These are phyloP conservation scores for Eueremaeus valkanovi DNA, from an alignment of 2,888 invertebrate species.

Conservation along the genomic window DNA sequence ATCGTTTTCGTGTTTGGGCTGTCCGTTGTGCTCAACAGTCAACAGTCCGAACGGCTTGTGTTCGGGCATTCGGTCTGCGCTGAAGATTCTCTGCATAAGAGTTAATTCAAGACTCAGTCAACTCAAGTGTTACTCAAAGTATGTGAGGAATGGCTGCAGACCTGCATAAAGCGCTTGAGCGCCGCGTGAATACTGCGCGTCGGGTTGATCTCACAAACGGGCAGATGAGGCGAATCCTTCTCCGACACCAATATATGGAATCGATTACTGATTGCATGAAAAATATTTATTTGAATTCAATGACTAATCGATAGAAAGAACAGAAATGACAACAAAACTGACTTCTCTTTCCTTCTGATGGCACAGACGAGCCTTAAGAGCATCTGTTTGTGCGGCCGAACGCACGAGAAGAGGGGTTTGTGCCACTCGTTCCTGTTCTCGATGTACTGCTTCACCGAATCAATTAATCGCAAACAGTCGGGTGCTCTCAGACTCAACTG, in stretches of 20 bases:
- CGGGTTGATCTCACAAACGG: conserved; percentile 82
- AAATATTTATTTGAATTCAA: too few species aligned
- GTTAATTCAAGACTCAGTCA: too few species aligned
- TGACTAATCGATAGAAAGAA: too few species aligned
- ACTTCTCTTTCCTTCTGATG: conserved; percentile 72
- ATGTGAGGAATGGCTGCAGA: conserved; percentile 50
- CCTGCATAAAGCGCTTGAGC: conserved; percentile 78
- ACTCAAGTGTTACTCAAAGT: too few species aligned
- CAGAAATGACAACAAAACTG: background rate
- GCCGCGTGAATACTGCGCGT: conserved; percentile 79
- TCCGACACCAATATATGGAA: conserved; percentile 81
- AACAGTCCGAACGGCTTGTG: conserved; percentile 78
- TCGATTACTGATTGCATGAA: too few species aligned
- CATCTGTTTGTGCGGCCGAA: conserved; percentile 66
- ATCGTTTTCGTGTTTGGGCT: conserved; percentile 57
- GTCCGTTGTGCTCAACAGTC: conserved; percentile 56
- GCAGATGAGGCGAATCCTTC: conserved; percentile 74
- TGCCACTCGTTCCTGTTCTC: conserved; percentile 44
- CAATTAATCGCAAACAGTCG: conserved; percentile 76
- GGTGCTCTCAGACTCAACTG: conserved; percentile 72
- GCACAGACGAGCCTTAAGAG: conserved; percentile 72
- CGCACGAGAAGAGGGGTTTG: conserved; percentile 61
- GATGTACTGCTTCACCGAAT: conserved; percentile 62
- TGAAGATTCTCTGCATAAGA: background rate
- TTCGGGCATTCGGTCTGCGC: conserved; percentile 57